Conservation (phyloP, 1,140 invertebrate genomes). For the Copidosoma floridanum region DNA sequence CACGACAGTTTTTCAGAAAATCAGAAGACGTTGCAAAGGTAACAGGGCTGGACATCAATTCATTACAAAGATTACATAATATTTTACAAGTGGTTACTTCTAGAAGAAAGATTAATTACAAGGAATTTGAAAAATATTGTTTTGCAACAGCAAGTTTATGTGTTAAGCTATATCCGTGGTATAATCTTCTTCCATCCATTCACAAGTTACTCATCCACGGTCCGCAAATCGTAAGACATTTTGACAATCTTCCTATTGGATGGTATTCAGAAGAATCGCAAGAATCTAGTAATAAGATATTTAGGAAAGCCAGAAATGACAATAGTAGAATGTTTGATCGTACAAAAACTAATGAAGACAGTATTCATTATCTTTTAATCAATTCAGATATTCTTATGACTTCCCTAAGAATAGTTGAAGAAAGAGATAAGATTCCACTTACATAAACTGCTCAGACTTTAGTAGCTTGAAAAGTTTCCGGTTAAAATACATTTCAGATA, state of each 20-base stretch:
- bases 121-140: neutral
- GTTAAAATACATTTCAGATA: too few species aligned
- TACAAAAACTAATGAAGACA: neutral
- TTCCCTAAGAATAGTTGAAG: neutral
- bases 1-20: neutral
- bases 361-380: neutral
- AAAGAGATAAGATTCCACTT: too few species aligned
- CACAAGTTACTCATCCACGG: slow-evolving; percentile 47
- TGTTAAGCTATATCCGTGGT: slow-evolving; percentile 36
- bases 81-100: neutral
- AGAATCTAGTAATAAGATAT: slow-evolving; percentile 32
- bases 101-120: neutral
- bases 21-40: neutral
- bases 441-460: too few species aligned
- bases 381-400: neutral
- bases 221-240: slow-evolving; percentile 30
- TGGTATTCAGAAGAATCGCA: slow-evolving; percentile 43
- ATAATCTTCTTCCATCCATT: slow-evolving; percentile 33
- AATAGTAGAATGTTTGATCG: neutral
- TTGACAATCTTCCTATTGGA: slow-evolving; percentile 33
- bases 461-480: too few species aligned
- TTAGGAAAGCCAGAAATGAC: neutral
- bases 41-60: neutral
- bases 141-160: slow-evolving; percentile 24
- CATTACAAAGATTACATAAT: neutral